These are phyloP conservation scores for Spilarctia lutea DNA, from an alignment of 2,888 invertebrate genomes.

Conservation along the genomic window DNA sequence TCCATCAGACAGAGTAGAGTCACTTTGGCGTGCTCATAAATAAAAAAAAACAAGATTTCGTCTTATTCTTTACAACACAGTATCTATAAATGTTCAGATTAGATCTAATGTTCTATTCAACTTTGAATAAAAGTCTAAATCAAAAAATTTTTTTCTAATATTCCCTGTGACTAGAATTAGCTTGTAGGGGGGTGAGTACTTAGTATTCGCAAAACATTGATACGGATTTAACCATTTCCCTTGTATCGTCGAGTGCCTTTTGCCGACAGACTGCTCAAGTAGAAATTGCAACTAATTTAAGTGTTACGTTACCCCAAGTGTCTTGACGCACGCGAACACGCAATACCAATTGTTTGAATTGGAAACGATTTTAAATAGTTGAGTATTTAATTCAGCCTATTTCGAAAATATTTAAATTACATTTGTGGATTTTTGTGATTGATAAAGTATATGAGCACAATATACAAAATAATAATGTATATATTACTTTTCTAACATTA, in stretches of 20 bases:
- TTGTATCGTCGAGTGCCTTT: constrained; percentile 75
- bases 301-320: constrained; percentile 79
- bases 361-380: constrained; percentile 42
- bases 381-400: constrained; percentile 13
- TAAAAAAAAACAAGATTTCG: constrained; percentile 15
- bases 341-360: constrained; percentile 61
- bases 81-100: not conserved
- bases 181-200: constrained; percentile 50
- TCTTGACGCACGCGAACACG: constrained; percentile 82
- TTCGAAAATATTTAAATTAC: not conserved
- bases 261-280: constrained; percentile 74
- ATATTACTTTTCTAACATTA: too few relatives aligned
- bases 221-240: constrained; percentile 77
- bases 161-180: constrained; percentile 42
- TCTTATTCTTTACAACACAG: constrained; percentile 16
- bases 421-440: too few relatives aligned
- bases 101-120: not conserved
- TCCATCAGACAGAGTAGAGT: too few relatives aligned
- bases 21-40: too few relatives aligned
- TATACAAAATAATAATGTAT: too few relatives aligned
- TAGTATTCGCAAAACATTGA: constrained; percentile 64
- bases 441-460: not conserved
- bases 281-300: constrained; percentile 85
- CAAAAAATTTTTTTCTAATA: constrained; percentile 2
- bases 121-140: not conserved